phyloP scores from a whole-genome alignment of 2,888 invertebrate species.

The Thymelicus sylvestris region DNA sequence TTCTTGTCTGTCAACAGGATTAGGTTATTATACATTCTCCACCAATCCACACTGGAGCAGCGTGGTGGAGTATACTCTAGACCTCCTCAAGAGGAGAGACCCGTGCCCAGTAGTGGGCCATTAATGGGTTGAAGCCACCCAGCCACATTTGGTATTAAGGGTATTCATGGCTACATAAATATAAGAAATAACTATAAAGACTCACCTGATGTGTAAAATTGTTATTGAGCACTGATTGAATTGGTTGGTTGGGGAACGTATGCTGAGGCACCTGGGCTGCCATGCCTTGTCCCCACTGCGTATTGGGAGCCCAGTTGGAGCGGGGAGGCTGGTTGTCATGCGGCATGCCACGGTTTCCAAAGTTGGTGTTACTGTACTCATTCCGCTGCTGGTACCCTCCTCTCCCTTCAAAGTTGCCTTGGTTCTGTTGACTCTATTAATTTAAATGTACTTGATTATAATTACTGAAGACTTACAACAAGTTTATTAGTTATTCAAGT shows the following conservation, averaged over 20 bases:
- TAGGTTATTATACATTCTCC: no score
- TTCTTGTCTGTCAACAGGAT: no score
- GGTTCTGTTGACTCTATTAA: constrained; percentile 27
- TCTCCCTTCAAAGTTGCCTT: constrained; percentile 49
- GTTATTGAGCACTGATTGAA: constrained; percentile 2
- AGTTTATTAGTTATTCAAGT: no score
- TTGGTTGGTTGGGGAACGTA: constrained; percentile 5
- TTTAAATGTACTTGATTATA: background rate
- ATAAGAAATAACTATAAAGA: no score
- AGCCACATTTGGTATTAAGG: no score
- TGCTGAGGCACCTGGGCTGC: background rate
- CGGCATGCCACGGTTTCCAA: constrained; percentile 11
- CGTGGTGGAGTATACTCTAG: no score
- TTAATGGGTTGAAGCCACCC: no score
- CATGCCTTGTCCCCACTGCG: background rate
- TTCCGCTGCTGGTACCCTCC: constrained; percentile 50
- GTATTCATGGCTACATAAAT: no score
- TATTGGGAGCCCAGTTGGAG: background rate
- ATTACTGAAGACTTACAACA: no score
- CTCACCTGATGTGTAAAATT: constrained; percentile 12
- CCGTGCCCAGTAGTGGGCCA: no score
- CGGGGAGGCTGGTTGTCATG: constrained; percentile 1
- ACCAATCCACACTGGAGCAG: no score
- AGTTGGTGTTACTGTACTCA: constrained; percentile 39
- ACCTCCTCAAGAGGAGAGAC: no score